Base-by-base conservation (phyloP, 2,113 vertebrate species). In the Coptodon rendalli region DNA sequence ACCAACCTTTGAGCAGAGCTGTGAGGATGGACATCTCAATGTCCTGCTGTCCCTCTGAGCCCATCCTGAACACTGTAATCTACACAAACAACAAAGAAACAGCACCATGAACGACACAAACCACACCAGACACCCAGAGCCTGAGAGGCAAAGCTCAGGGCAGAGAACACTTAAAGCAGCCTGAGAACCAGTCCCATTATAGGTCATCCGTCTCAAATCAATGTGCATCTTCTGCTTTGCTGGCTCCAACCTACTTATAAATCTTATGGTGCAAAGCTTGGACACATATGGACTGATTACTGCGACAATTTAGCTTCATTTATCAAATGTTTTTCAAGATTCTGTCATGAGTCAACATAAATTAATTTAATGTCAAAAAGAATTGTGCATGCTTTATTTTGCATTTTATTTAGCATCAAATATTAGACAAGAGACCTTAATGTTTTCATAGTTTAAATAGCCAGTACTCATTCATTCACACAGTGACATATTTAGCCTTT, bases 1-100 rank as follows among this genome's bases (percentile, higher is more conserved):
- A 76, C 71, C 6, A 76, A 99, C 98, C 98, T 97, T 99, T 99
- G 78, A 99, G 97, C n/a, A 99, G 95, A 63, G 98, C 98, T 1
- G 98, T 99, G 34, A 99, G 94, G 87, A 99, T 99, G n/a, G 98
- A 97, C 98, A 99, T 99, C 94, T 99, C 98, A 3, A 99, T 97
- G 86, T 99, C 98, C 56, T 98, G 98, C 71, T 99, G 98, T 5
- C 98, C 97, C 88, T 99, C 98, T 1, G 97, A 97, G 2, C 98
- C 98, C 97, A 99, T 98, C 73, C 98, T 96, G 87, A 99, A 99
- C 59, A 99, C 98, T 0, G 93, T 94, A 73, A 95, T 98, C 98
- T 99, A 7, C 87, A 94, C 27, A 87, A 29, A 3, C 38, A 36
- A 92, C 29, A 87, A 54, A 31, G 22, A 80, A 57, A 50, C 36